A percentile compares a stretch with the other conserved stretches of the same genome.
Conservation (phyloP, 1,140 invertebrate species). For the Aphelenchoides besseyi region DNA sequence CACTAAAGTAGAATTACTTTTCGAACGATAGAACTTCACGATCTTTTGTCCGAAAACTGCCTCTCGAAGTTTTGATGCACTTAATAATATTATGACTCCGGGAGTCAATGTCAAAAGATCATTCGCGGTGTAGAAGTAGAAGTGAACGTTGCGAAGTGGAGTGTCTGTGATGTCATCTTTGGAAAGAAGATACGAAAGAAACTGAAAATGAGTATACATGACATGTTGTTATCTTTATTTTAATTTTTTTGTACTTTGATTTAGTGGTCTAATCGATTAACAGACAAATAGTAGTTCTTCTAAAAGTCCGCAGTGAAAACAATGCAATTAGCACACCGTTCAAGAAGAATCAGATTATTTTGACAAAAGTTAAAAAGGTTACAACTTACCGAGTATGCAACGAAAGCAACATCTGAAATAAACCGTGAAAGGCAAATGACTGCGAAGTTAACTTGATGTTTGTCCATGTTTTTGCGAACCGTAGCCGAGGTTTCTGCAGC, state of each 20-base stretch:
- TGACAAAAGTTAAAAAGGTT: too few species aligned
- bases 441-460: slow-evolving; percentile 2
- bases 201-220: slow-evolving; percentile 17
- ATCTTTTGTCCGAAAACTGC: background rate
- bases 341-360: too few species aligned
- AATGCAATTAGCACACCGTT: too few species aligned
- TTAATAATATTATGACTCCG: background rate
- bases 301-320: too few species aligned
- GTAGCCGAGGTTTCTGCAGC: background rate
- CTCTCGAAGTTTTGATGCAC: background rate
- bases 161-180: background rate
- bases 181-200: background rate
- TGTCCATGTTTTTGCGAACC: background rate
- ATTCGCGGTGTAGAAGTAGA: slow-evolving; percentile 10
- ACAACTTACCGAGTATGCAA: slow-evolving; percentile 7
- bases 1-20: background rate
- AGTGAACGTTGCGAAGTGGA: background rate
- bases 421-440: background rate
- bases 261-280: too few species aligned
- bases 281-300: too few species aligned
- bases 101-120: background rate
- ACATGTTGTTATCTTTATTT: too few species aligned
- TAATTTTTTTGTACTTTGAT: too few species aligned
- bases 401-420: background rate
- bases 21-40: background rate